phyloP scores from a whole-genome alignment of 2,113 vertebrate species.

The Oreochromis tanganicae region DNA sequence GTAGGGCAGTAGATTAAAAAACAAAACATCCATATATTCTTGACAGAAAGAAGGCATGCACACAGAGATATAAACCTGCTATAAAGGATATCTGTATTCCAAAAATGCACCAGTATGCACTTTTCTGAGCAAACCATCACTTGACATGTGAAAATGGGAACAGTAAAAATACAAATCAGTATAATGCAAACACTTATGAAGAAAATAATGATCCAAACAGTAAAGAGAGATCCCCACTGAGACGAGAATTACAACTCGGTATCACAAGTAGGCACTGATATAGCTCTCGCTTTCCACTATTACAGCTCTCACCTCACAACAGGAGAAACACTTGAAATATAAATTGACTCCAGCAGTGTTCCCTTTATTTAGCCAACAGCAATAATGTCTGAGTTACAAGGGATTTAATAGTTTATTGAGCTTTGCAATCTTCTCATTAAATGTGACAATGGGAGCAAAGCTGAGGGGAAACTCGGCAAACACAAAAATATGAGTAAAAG shows the following conservation, averaged over 20 bases:
- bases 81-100: background rate
- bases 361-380: slow-evolving; percentile 29
- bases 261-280: slow-evolving; percentile 34
- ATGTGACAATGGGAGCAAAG: background rate
- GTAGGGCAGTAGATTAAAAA: background rate
- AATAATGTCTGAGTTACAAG: slow-evolving; percentile 19
- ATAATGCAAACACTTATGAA: slow-evolving; percentile 48
- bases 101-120: background rate
- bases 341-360: slow-evolving; percentile 24
- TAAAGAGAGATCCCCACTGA: slow-evolving; percentile 34
- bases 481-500: background rate
- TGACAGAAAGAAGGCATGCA: background rate
- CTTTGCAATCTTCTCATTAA: slow-evolving; percentile 30
- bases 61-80: background rate
- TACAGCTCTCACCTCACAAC: slow-evolving; percentile 47
- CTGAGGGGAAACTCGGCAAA: slow-evolving; percentile 9
- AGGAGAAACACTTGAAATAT: slow-evolving; percentile 52
- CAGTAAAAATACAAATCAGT: slow-evolving; percentile 1
- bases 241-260: slow-evolving; percentile 48
- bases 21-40: background rate
- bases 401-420: slow-evolving; percentile 28
- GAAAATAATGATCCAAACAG: slow-evolving; percentile 52
- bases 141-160: slow-evolving; percentile 15
- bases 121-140: background rate
- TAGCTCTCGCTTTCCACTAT: slow-evolving; percentile 29